These are phyloP conservation scores for Cololabis saira DNA, from an alignment of 2,113 vertebrate genomes.

Conservation along the genomic window DNA sequence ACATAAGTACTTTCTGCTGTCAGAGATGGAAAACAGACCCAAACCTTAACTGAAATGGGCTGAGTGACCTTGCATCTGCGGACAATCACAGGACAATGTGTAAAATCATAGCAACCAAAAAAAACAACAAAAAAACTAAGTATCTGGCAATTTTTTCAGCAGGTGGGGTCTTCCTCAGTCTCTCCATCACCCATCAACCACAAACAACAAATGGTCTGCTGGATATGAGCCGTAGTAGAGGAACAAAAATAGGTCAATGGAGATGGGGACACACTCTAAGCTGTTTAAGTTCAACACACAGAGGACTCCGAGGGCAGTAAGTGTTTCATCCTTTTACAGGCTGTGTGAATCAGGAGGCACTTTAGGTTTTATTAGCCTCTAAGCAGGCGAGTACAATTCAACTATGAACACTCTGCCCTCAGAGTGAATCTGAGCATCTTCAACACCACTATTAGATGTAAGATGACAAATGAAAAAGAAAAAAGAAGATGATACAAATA, in stretches of 20 bases:
- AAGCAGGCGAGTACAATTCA: no score
- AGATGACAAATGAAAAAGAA: neutral
- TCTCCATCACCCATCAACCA: conserved; percentile 9
- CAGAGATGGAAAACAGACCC: conserved; percentile 45
- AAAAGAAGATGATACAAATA: no score
- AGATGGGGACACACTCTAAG: conserved; percentile 28
- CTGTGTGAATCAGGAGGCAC: no score
- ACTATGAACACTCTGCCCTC: conserved; percentile 7
- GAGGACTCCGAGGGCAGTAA: conserved; percentile 24
- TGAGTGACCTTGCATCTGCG: conserved; percentile 43
- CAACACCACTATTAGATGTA: conserved; percentile 23
- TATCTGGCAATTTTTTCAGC: conserved; percentile 32
- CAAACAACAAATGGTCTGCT: no score
- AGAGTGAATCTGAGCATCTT: conserved; percentile 15
- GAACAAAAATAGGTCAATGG: conserved; percentile 34
- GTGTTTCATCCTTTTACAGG: conserved; percentile 54
- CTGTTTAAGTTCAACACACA: conserved; percentile 2
- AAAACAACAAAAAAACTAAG: conserved; percentile 53
- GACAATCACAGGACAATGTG: conserved; percentile 51
- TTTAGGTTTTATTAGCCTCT: no score
- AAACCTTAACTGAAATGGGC: conserved; percentile 45
- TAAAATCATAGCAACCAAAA: conserved; percentile 56
- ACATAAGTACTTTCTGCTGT: conserved; percentile 40
- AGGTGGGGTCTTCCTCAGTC: conserved; percentile 28
- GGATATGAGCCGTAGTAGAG: conserved; percentile 20